Evolutionary conservation across 1,140 invertebrate genomes (phyloP).

Genomic region (Dryas iulia): DNA sequence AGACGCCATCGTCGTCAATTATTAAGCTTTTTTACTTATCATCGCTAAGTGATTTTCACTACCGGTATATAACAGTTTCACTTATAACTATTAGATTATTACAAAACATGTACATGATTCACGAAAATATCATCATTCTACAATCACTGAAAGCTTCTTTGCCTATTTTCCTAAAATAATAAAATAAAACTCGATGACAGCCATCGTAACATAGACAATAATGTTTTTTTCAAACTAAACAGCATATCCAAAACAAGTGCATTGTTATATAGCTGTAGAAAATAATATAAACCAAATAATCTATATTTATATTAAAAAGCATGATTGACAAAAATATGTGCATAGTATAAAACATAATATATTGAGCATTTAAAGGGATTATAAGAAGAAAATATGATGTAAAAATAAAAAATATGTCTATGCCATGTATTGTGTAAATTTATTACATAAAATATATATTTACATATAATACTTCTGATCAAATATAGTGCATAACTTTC

Average conservation of each 20-base stretch:
- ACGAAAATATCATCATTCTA: slow-evolving; percentile 76
- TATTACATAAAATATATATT: background rate
- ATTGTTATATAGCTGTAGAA: background rate
- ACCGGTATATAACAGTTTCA: slow-evolving; percentile 63
- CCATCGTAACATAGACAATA: slow-evolving; percentile 71
- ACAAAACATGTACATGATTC: slow-evolving; percentile 79
- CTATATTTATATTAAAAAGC: no score
- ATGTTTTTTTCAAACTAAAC: slow-evolving; percentile 34
- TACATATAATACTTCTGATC: background rate
- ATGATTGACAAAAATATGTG: no score
- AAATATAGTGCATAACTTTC: background rate
- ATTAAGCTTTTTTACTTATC: slow-evolving; percentile 68
- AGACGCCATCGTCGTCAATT: slow-evolving; percentile 88
- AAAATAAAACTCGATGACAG: slow-evolving; percentile 76
- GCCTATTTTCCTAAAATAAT: slow-evolving; percentile 68
- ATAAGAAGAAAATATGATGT: no score
- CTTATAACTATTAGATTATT: slow-evolving; percentile 71
- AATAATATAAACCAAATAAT: no score
- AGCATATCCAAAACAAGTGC: background rate
- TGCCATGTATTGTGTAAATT: background rate
- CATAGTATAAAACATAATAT: no score
- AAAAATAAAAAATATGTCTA: background rate
- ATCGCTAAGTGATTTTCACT: slow-evolving; percentile 63
- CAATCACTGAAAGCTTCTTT: slow-evolving; percentile 67
- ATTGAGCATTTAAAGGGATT: no score